Conservation (phyloP, 2,797 vertebrate species). For the Falco novaeseelandiae region DNA sequence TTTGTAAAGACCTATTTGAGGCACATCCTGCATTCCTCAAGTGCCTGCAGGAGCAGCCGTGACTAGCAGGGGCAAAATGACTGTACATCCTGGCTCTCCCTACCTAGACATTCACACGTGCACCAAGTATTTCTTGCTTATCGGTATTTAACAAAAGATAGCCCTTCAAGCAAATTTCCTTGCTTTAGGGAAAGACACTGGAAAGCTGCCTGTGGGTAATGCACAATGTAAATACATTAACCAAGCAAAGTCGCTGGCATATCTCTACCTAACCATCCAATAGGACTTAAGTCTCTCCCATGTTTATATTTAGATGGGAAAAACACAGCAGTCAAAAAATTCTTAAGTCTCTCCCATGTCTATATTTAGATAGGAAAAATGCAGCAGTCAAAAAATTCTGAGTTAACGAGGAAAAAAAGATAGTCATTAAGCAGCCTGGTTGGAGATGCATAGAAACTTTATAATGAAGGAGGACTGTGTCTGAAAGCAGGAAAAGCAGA, state of each 20-base stretch:
- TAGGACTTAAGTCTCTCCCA: background rate
- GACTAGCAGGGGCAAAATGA: slow-evolving; percentile 16
- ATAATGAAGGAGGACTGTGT: background rate
- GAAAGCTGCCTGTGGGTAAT: background rate
- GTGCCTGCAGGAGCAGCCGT: background rate
- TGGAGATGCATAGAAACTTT: background rate
- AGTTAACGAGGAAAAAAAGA: background rate
- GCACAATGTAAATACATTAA: slow-evolving; percentile 8
- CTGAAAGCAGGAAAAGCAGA: background rate
- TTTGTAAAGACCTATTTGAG: slow-evolving; percentile 19
- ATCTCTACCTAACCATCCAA: background rate
- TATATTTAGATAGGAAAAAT: slow-evolving; percentile 11
- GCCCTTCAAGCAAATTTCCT: background rate
- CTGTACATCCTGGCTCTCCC: background rate
- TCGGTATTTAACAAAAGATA: background rate
- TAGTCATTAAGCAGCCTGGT: background rate
- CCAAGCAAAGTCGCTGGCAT: background rate
- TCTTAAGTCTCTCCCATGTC: background rate
- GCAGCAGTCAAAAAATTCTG: background rate
- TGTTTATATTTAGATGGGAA: background rate
- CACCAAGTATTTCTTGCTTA: background rate
- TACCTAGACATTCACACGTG: fast-evolving
- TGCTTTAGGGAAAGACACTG: background rate
- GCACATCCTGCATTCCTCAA: slow-evolving; percentile 44
- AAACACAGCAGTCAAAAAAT: background rate